Conservation (phyloP, 2,113 vertebrate genomes). For the Lepisosteus oculatus region DNA sequence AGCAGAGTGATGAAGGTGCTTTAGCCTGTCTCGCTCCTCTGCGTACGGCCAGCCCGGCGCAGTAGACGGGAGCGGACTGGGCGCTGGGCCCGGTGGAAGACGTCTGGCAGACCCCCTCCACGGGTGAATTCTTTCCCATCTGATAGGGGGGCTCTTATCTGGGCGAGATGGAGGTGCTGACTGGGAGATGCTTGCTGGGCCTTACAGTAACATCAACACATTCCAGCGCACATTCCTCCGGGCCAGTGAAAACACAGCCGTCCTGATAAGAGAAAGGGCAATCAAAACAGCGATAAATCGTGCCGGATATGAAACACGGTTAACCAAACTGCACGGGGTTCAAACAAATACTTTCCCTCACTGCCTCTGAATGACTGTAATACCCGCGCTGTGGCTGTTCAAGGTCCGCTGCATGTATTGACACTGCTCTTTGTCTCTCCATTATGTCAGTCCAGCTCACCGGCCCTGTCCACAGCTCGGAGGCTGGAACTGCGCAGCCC, state of each 20-base stretch:
- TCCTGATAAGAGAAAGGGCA: constrained; percentile 47
- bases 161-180: constrained; percentile 43
- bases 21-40: too few relatives aligned
- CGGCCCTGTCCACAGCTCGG: not conserved
- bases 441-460: constrained; percentile 4
- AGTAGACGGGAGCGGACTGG: not conserved
- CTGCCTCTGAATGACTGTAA: constrained; percentile 34
- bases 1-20: too few relatives aligned
- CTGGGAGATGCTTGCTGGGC: constrained; percentile 39
- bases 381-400: constrained; percentile 31
- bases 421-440: constrained; percentile 18
- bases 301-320: constrained; percentile 44
- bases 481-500: not conserved
- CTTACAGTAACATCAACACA: constrained; percentile 55
- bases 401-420: constrained; percentile 36
- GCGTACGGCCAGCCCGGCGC: not conserved
- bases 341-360: constrained; percentile 46
- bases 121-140: constrained; percentile 47
- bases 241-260: constrained; percentile 47
- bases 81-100: not conserved
- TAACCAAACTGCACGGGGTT: constrained; percentile 37
- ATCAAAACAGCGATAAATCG: constrained; percentile 52
- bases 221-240: constrained; percentile 47
- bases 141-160: constrained; percentile 49
- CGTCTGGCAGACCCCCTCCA: constrained; percentile 16